Evolutionary conservation across 2,888 invertebrate species (phyloP), one percentile per base, ranked within the genome.

Genomic region (Nebria brevicollis): DNA sequence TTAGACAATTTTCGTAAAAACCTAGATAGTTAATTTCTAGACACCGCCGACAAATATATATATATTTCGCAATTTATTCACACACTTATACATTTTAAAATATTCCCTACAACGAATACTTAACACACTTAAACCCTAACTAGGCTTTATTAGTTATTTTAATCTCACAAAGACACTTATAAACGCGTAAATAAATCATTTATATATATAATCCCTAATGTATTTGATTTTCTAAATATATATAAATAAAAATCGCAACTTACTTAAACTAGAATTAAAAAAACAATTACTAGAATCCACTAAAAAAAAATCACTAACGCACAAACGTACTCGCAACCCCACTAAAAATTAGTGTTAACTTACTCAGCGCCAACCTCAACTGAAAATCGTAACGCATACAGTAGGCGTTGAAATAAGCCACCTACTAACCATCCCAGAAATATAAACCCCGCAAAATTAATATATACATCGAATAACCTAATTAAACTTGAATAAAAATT

Each of bases 391-490:
- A 54, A 54, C 11, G 8, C 8, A 54, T 7, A 54, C 54, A 20
- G 70, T 70, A 70, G 70, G 70, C 70, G 70, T 70, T 70, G 25
- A 25, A 54, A 34, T 70, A 70, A 26, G 10, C 26, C 25, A 1
- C 13, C 7, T 70, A 70, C 5, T 20, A 70, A 2, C 70, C 1
- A 25, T 70, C 25, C 70, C 4, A 25, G 10, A 70, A 70, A 70
- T 8, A 70, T 70, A 11, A 1, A 70, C 20, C 66, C 15, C 1
- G 26, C 5, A 70, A 25, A 1, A 70, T 70, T 25, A 70, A 54
- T 54, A 1, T 11, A 54, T 54, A 54, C 11, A 54, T 2, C 13
- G 11, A 54, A 54, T 54, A 54, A 54, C 13, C 54, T 54, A 54
- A 54, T 68, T 68, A 26, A 68, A 68, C 15, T 6, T 2, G 2